Conservation (phyloP, 1,140 invertebrate genomes). For the Drosophila mayri region DNA sequence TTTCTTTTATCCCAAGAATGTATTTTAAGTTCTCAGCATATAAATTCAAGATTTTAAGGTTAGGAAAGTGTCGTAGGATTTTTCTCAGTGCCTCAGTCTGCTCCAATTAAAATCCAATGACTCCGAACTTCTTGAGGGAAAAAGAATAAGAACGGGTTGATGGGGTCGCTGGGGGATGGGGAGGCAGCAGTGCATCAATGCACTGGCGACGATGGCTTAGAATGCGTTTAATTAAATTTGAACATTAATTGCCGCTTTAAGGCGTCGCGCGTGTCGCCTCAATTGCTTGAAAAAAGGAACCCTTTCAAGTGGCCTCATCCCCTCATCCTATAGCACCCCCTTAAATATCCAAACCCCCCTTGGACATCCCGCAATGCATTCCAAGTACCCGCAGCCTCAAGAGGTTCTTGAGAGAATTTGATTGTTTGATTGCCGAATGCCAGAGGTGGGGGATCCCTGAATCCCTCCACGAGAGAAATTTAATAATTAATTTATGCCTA, state of each 20-base stretch:
- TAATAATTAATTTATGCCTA: conserved; percentile 33
- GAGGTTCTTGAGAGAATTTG: conserved; percentile 60
- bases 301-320: conserved; percentile 67
- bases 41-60: neutral
- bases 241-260: conserved; percentile 75
- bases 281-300: conserved; percentile 53
- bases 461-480: conserved; percentile 17
- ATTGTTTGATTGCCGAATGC: conserved; percentile 55
- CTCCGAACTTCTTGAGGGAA: conserved; percentile 11
- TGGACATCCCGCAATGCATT: neutral
- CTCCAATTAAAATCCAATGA: conserved; percentile 42
- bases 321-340: neutral
- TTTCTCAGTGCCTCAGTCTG: conserved; percentile 5
- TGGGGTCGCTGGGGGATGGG: neutral
- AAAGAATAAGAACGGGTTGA: neutral
- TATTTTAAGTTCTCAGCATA: neutral
- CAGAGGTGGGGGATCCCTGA: neutral
- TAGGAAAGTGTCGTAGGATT: neutral
- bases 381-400: conserved; percentile 56
- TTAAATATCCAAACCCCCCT: neutral
- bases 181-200: conserved; percentile 13
- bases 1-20: no score
- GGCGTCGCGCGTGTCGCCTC: conserved; percentile 72
- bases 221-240: conserved; percentile 81
- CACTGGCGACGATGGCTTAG: conserved; percentile 47